Evolutionary conservation across 2,888 invertebrate genomes (phyloP).

Genomic region (Empis livida): DNA sequence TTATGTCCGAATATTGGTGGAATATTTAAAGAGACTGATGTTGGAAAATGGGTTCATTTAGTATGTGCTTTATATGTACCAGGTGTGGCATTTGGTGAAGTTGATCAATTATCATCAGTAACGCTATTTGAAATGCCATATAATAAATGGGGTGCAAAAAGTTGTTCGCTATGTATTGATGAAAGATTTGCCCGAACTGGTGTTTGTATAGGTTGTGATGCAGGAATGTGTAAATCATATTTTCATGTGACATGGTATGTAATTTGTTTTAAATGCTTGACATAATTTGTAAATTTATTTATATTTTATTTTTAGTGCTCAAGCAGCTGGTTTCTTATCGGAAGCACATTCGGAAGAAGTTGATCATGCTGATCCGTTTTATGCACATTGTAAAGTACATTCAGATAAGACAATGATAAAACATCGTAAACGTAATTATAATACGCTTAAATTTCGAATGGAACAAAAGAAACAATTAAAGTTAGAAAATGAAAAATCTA

Average conservation of each 20-base stretch:
- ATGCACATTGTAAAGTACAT: conserved; percentile 91
- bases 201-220: conserved; percentile 94
- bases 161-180: conserved; percentile 83
- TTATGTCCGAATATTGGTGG: conserved; percentile 87
- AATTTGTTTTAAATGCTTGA: background rate
- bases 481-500: conserved; percentile 15
- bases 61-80: conserved; percentile 96
- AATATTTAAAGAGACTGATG: conserved; percentile 93
- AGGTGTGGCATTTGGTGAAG: conserved; percentile 94
- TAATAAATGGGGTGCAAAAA: conserved; percentile 87
- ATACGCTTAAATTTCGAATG: conserved; percentile 69
- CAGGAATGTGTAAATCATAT: conserved; percentile 93
- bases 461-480: conserved; percentile 46
- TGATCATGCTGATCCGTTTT: conserved; percentile 92
- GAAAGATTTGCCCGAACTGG: conserved; percentile 79
- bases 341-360: conserved; percentile 85
- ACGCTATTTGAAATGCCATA: conserved; percentile 97
- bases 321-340: conserved; percentile 81
- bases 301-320: conserved; percentile 52
- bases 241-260: conserved; percentile 95
- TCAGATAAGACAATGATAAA: conserved; percentile 81
- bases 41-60: conserved; percentile 96
- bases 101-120: conserved; percentile 78
- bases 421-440: conserved; percentile 68
- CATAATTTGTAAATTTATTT: background rate